Evolutionary conservation across 2,888 invertebrate species (phyloP).

Genomic region (Ernsta delagoae): DNA sequence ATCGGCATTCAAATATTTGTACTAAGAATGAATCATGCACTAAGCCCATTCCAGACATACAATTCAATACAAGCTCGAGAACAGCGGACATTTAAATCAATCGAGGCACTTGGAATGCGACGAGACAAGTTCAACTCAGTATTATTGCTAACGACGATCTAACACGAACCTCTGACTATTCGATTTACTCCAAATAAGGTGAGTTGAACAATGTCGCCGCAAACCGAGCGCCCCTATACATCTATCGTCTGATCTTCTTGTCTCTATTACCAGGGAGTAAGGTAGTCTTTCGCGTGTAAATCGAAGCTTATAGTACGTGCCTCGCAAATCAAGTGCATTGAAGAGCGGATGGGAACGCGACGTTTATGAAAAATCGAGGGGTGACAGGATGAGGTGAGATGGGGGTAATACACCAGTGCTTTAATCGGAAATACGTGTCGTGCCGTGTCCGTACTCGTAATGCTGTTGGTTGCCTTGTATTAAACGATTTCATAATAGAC

Average conservation of each 20-base stretch:
- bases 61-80: constrained; percentile 34
- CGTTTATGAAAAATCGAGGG: constrained; percentile 83
- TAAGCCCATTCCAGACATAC: constrained; percentile 20
- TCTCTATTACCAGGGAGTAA: constrained; percentile 52
- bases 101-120: constrained; percentile 57
- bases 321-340: constrained; percentile 81
- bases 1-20: neutral
- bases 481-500: too few relatives aligned
- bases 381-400: constrained; percentile 69
- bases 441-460: constrained; percentile 35
- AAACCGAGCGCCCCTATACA: constrained; percentile 66
- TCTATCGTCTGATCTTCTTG: constrained; percentile 40
- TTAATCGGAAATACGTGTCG: constrained; percentile 73
- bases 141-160: constrained; percentile 63
- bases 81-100: constrained; percentile 58
- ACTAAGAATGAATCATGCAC: constrained; percentile 10
- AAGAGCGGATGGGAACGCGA: constrained; percentile 75
- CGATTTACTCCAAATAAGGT: constrained; percentile 70
- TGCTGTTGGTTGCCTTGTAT: constrained; percentile 10
- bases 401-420: constrained; percentile 68
- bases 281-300: constrained; percentile 54
- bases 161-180: constrained; percentile 64
- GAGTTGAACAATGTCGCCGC: constrained; percentile 66
- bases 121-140: constrained; percentile 53
- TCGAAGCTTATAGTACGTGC: constrained; percentile 58